phyloP scores from a whole-genome alignment of 2,113 vertebrate species.

The Acanthisitta chloris region DNA sequence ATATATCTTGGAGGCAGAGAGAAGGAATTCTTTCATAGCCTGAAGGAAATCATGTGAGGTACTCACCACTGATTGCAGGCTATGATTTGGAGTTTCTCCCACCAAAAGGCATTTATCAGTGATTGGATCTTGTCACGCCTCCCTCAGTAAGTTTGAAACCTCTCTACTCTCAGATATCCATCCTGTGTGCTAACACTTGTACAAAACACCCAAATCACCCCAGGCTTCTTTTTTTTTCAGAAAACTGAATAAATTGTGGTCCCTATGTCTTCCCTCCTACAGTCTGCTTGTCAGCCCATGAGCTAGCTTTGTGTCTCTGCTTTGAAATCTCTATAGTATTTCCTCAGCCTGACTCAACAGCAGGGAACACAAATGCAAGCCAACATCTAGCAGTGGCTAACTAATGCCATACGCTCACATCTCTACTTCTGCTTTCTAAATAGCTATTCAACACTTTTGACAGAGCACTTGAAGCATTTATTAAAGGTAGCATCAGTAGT shows the following conservation, averaged over 20 bases:
- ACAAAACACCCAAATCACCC: not conserved
- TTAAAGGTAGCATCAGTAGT: not conserved
- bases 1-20: not conserved
- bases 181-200: not conserved
- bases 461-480: not conserved
- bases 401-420: accelerated
- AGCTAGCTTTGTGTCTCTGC: not conserved
- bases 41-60: not conserved
- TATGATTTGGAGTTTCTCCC: not conserved
- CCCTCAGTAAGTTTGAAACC: not conserved
- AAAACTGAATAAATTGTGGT: not conserved
- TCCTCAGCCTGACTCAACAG: not conserved
- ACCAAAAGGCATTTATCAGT: not conserved
- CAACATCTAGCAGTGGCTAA: not conserved
- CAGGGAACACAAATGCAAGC: not conserved
- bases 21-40: conserved; percentile 10
- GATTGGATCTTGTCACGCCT: not conserved
- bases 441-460: not conserved
- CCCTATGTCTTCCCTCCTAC: not conserved
- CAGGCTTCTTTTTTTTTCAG: not conserved
- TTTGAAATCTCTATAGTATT: not conserved
- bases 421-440: not conserved
- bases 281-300: not conserved
- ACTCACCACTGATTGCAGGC: not conserved
- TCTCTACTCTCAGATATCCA: not conserved